phyloP scores from a whole-genome alignment of 2,113 vertebrate genomes.

The Corvus cornix region DNA sequence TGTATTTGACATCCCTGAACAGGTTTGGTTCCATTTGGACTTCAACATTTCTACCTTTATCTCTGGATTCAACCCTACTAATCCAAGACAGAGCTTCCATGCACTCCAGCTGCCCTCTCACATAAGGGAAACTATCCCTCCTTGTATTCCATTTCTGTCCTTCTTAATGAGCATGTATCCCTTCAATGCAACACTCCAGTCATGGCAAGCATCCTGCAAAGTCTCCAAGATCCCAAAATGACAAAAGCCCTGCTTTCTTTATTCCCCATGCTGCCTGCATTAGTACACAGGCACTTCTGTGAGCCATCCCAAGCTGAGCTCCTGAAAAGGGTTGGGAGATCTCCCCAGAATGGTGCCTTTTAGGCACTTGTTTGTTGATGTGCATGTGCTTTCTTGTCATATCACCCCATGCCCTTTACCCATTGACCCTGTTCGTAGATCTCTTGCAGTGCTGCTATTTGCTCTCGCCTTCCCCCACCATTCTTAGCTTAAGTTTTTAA shows the following conservation, averaged over 20 bases:
- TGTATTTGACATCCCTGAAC: background rate
- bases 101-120: background rate
- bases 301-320: background rate
- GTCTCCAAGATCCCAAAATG: background rate
- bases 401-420: background rate
- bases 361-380: background rate
- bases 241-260: background rate
- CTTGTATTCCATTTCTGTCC: background rate
- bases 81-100: background rate
- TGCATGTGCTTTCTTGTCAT: background rate
- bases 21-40: background rate
- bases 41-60: background rate
- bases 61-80: background rate
- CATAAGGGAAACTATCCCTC: background rate
- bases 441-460: rapidly evolving
- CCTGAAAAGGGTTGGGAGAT: background rate
- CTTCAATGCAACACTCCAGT: background rate
- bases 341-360: background rate
- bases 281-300: background rate
- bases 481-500: background rate
- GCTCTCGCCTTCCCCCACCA: background rate
- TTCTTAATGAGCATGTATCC: background rate
- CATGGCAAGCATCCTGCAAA: background rate
- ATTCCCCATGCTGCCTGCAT: background rate
- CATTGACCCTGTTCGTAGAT: background rate